Percentiles rank a stretch among this genome's conserved stretches.
Conservation (phyloP, 2,888 invertebrate genomes). For the Amaurobius ferox region DNA sequence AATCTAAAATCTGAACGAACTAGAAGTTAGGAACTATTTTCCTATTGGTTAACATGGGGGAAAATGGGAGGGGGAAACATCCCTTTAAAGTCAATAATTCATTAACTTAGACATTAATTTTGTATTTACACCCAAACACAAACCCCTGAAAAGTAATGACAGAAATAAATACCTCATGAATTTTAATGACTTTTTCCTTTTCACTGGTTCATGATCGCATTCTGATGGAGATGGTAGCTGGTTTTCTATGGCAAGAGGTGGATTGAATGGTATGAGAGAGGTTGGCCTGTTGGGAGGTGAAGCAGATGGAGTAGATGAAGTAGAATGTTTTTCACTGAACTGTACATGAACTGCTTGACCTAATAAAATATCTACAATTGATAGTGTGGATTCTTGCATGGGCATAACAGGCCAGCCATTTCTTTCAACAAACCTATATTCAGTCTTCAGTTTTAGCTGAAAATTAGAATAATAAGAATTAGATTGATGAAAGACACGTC, state of each 20-base stretch:
- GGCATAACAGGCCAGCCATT: conserved; percentile 77
- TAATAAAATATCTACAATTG: conserved; percentile 75
- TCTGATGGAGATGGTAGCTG: conserved; percentile 35
- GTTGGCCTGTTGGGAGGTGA: conserved; percentile 20
- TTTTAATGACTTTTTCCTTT: conserved; percentile 53
- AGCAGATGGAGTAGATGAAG: not conserved
- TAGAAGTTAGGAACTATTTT: too few species aligned
- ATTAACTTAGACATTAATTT: too few species aligned
- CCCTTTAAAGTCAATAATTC: too few species aligned
- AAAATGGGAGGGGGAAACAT: too few species aligned
- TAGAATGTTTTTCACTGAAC: conserved; percentile 17
- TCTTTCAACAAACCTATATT: conserved; percentile 74
- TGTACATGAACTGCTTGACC: conserved; percentile 69
- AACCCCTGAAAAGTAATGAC: too few species aligned
- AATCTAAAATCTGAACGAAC: too few species aligned
- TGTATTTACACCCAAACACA: too few species aligned
- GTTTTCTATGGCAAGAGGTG: conserved; percentile 7
- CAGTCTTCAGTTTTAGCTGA: conserved; percentile 50
- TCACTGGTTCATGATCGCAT: conserved; percentile 29
- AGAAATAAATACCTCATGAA: conserved; percentile 35
- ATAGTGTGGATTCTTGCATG: conserved; percentile 75
- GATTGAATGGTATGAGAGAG: conserved; percentile 19
- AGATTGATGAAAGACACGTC: too few species aligned
- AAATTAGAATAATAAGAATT: too few species aligned
- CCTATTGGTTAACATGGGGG: too few species aligned